Evolutionary conservation across 1,140 invertebrate genomes (phyloP).

Genomic region (Penaeus vannamei): DNA sequence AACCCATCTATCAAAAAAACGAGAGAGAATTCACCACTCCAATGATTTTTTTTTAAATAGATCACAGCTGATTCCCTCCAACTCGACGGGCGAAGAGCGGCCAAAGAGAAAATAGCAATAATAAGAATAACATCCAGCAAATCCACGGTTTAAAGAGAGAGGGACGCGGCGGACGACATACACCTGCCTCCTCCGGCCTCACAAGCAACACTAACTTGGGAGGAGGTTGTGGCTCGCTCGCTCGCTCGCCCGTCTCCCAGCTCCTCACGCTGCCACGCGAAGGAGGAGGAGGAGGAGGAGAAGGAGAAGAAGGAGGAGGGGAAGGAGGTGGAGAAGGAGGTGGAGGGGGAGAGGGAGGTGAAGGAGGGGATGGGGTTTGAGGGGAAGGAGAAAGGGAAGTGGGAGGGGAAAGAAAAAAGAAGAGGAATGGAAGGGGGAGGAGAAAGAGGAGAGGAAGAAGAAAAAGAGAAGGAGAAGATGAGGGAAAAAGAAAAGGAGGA

Average conservation of each 20-base stretch:
- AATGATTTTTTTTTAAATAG: no score
- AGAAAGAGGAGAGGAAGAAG: background rate
- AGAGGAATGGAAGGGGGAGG: background rate
- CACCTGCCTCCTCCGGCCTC: background rate
- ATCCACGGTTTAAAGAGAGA: no score
- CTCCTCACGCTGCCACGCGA: constrained; percentile 3
- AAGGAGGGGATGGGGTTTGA: background rate
- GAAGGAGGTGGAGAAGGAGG: no score
- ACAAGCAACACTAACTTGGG: constrained; percentile 24
- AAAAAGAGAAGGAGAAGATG: background rate
- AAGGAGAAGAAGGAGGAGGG: no score
- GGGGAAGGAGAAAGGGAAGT: background rate
- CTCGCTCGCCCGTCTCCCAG: background rate
- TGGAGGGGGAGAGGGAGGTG: background rate
- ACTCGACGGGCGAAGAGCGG: no score
- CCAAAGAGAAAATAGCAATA: no score
- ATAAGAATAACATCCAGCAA: no score
- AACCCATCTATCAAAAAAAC: no score
- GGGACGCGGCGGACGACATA: no score
- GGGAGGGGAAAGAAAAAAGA: background rate
- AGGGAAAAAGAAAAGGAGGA: background rate
- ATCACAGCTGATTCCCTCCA: no score
- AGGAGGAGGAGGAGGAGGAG: background rate
- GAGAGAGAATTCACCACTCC: no score
- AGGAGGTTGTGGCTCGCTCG: no score